These are phyloP conservation scores for Capitella teleta DNA, from an alignment of 1,140 invertebrate species.

Conservation along the genomic window DNA sequence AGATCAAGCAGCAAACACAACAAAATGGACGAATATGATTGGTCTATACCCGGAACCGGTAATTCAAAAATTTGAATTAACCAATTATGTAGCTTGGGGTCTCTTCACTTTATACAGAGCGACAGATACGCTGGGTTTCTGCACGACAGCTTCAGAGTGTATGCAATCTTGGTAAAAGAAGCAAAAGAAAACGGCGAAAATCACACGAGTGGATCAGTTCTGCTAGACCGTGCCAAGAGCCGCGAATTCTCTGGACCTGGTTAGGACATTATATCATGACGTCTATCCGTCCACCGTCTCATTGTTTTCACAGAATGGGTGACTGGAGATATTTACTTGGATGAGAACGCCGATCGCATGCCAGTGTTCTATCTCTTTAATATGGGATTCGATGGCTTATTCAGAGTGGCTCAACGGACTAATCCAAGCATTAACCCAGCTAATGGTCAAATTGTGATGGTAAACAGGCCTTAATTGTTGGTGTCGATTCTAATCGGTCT, in stretches of 20 bases:
- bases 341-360: slow-evolving; percentile 23
- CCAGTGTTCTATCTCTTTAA: slow-evolving; percentile 28
- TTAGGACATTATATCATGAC: not conserved
- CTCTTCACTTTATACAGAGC: not conserved
- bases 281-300: not conserved
- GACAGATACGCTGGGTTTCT: slow-evolving; percentile 30
- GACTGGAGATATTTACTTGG: slow-evolving; percentile 22
- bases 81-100: no score
- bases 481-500: not conserved
- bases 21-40: no score
- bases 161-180: slow-evolving; percentile 46
- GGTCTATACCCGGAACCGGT: no score
- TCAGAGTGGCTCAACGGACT: slow-evolving; percentile 8
- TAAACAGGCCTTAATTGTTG: not conserved
- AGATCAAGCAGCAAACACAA: no score
- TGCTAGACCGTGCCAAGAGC: not conserved
- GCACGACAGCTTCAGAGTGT: slow-evolving; percentile 74
- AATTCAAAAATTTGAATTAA: no score
- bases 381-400: slow-evolving; percentile 25
- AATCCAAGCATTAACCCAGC: not conserved
- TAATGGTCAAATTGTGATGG: not conserved
- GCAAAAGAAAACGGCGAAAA: not conserved
- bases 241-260: not conserved
- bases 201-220: not conserved
- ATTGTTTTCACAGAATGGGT: not conserved